Conservation (phyloP, 2,888 invertebrate genomes). For the Hydraecia micacea region DNA sequence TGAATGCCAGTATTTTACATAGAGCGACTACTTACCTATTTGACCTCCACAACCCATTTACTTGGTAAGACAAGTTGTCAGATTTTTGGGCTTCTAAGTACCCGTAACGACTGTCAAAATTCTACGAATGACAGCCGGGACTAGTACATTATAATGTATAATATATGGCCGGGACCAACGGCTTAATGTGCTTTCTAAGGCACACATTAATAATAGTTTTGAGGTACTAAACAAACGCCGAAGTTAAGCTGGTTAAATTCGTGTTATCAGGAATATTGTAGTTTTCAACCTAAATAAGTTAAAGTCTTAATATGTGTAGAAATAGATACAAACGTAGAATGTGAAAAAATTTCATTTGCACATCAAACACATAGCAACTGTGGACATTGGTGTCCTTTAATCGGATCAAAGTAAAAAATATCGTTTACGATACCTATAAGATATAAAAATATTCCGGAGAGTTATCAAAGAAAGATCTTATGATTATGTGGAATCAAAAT, state of each 20-base stretch:
- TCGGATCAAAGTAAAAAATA: conserved; percentile 5
- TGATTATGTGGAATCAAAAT: background rate
- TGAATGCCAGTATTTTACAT: background rate
- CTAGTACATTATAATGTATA: background rate
- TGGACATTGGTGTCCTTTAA: background rate
- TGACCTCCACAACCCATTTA: background rate
- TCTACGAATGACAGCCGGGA: background rate
- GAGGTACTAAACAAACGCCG: background rate
- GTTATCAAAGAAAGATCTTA: background rate
- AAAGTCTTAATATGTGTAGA: too few relatives aligned
- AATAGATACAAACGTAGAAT: background rate
- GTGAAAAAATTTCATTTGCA: background rate
- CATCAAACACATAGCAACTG: background rate
- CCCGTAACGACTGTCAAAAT: background rate
- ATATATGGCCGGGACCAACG: background rate
- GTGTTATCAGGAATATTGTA: background rate
- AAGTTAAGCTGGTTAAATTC: background rate
- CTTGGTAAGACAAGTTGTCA: background rate
- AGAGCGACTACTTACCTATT: background rate
- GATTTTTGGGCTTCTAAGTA: background rate
- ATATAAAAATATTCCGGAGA: background rate
- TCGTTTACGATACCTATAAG: background rate
- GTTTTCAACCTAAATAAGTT: background rate
- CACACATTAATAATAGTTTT: background rate
- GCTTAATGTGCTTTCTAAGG: background rate